Base-by-base conservation (phyloP, 2,113 vertebrate species). In the Entelurus aequoreus region DNA sequence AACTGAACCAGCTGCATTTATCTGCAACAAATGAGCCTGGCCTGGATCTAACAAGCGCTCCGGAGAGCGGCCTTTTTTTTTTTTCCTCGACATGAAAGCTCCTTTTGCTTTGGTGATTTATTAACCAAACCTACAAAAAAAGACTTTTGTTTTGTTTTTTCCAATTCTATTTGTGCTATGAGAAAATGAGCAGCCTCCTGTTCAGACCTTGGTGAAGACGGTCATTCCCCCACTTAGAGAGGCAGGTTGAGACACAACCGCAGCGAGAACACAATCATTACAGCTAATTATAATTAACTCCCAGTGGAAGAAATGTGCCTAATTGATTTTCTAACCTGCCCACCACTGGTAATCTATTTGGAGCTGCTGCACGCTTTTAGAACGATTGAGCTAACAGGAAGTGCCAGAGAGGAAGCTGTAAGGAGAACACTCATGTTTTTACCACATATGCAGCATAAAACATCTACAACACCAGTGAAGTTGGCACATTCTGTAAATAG, bases 321-420 rank as follows among this genome's bases (percentile, higher is more conserved):
- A 79, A 82, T 82, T 81, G 74, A 79, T 80, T 85, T 77, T 74
- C 48, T 62, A 77, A 75, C 71, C 72, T 62, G 61, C 63, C 63
- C 63, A 48, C 63, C 68, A 59, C 60, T 65, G 65, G 66, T 66
- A 72, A 72, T 76, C 71, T 60, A 76, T 81, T 71, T 60, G 46
- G 38, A 35, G 5, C 62, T 14, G 4, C 38, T 67, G 11, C 54
- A 57, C 67, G 65, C 52, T 64, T 73, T 79, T 53, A 51, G 65
- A 66, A 42, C 48, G 54, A 72, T 66, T 21, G 16, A 68, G 66
- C 63, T 55, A 69, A 66, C 70, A 74, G 72, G 73, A 69, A 71
- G 57, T 65, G 54, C 48, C 67, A 66, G 19, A 19, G 19, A 19
- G 19, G 19, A 62, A 69, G 63, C 59, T 38, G 10, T 11, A 8